Conservation (phyloP, 2,888 invertebrate genomes). For the Monoplex corrugatus region DNA sequence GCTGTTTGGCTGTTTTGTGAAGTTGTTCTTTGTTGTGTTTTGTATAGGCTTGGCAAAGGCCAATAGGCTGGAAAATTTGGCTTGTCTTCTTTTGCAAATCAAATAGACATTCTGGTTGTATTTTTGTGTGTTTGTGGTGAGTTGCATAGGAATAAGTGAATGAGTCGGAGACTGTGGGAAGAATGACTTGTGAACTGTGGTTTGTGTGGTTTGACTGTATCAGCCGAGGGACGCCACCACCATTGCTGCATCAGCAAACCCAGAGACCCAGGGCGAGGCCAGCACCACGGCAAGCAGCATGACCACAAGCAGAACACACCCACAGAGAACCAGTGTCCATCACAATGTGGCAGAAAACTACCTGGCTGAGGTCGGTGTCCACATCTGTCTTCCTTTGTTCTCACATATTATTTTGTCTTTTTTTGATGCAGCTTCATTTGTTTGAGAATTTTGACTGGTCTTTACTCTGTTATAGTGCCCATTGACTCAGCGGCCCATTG, state of each 20-base stretch:
- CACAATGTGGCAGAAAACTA: constrained; percentile 48
- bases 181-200: not conserved
- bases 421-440: too few species aligned
- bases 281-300: not conserved
- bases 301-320: not conserved
- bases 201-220: not conserved
- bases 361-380: constrained; percentile 47
- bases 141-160: not conserved
- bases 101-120: too few species aligned
- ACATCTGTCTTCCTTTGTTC: not conserved
- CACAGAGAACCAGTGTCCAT: not conserved
- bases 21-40: too few species aligned
- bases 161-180: not conserved
- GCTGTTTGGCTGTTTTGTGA: too few species aligned
- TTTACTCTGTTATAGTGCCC: too few species aligned
- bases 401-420: too few species aligned
- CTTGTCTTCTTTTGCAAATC: too few species aligned
- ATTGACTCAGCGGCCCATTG: too few species aligned
- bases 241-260: not conserved
- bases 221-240: not conserved
- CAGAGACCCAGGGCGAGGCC: not conserved
- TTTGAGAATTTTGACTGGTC: too few species aligned
- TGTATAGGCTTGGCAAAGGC: too few species aligned
- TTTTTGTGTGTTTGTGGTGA: not conserved
- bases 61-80: too few species aligned